Base-by-base conservation (phyloP, 2,113 vertebrate species). In the Muntiacus muntjak region DNA sequence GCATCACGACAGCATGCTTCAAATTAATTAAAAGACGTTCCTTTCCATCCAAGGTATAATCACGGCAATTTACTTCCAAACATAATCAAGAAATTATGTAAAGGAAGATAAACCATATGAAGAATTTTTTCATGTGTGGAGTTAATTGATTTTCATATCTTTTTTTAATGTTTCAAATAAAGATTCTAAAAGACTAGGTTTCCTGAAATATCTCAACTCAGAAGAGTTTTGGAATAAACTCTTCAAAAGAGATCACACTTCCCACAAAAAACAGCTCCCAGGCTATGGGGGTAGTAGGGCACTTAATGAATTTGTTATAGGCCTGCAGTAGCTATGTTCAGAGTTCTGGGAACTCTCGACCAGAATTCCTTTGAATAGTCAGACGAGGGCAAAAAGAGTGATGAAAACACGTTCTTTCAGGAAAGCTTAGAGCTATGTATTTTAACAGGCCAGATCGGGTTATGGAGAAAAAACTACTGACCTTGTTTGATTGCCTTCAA, bases 21-120 rank as follows among this genome's bases (percentile, higher is more conserved):
- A 98, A 98, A 98, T 98, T 99, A 99, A 99, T 99, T 98, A 98
- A 98, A 99, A 98, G 91, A 93, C 95, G 98, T 98, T 98, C 92
- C 96, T 98, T 98, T 95, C 97, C 62, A 5, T 98, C 98, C 98
- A 98, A 99, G 97, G 98, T 98, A 98, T 98, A 98, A 99, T 98
- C 98, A 98, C 98, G 97, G 98, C 98, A 99, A 98, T 99, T 99
- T 99, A 91, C 98, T 99, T 98, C 97, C 96, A 98, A 98, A 98
- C 91, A 98, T 98, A 98, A 98, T 98, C 98, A 98, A 98, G 98
- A 98, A 98, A 98, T 96, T 97, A 97, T 95, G 96, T 95, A 98
- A 98, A 96, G 93, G 97, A 98, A 98, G 97, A 97, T 98, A 97
- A 98, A 98, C 94, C 97, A 92, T 97, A 98, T 81, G 95, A 99